A percentile compares a stretch with the other conserved stretches of the same genome.
phyloP scores from a whole-genome alignment of 2,888 invertebrate genomes.

The Drosophila leonis region DNA sequence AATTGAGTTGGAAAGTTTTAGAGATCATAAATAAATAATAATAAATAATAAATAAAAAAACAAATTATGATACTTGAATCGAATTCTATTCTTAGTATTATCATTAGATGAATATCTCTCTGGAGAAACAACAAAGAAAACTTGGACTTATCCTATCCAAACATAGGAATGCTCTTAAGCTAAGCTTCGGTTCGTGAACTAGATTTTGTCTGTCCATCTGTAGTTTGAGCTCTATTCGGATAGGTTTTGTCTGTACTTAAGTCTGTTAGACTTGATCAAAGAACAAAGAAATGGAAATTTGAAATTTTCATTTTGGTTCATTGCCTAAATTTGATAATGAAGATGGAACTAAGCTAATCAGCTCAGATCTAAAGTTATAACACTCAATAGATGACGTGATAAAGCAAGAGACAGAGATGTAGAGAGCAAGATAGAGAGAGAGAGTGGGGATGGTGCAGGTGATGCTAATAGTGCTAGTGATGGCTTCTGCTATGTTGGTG shows the following conservation, averaged over 20 bases:
- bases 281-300: too few species aligned
- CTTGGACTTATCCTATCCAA: not conserved
- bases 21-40: too few species aligned
- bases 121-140: not conserved
- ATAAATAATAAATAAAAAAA: too few species aligned
- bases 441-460: conserved; percentile 13
- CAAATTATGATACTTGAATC: not conserved
- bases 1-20: too few species aligned
- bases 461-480: conserved; percentile 33
- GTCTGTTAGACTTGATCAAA: not conserved
- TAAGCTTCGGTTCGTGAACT: not conserved
- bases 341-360: not conserved
- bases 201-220: not conserved
- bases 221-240: not conserved
- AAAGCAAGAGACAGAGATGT: not conserved
- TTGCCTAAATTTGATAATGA: not conserved
- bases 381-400: not conserved
- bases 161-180: not conserved
- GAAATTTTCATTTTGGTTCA: not conserved
- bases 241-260: not conserved
- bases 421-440: not conserved
- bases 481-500: conserved; percentile 24
- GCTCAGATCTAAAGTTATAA: not conserved
- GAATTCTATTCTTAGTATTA: not conserved
- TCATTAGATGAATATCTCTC: not conserved